Evolutionary conservation across 2,888 invertebrate genomes (phyloP).

Genomic region (Drosophila aldrichi): DNA sequence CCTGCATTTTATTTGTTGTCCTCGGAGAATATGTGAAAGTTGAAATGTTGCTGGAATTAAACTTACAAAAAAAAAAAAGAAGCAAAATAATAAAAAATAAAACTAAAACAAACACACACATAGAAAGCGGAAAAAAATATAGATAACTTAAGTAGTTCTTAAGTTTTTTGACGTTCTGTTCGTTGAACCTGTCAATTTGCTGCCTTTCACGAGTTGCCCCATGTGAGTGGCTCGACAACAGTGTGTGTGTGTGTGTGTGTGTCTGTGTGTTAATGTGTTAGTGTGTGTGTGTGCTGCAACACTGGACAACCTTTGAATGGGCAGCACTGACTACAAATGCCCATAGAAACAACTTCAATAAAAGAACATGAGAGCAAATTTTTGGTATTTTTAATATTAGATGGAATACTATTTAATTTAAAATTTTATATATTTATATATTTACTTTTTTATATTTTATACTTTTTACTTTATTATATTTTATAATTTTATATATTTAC

Average conservation of each 20-base stretch:
- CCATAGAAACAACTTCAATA: background rate
- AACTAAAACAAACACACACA: slow-evolving; percentile 1
- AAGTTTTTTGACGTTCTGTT: slow-evolving; percentile 67
- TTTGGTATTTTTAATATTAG: background rate
- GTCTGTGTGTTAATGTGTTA: slow-evolving; percentile 8
- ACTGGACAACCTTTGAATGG: slow-evolving; percentile 18
- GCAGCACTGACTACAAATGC: background rate
- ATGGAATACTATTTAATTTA: background rate
- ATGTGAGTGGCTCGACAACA: slow-evolving; percentile 29
- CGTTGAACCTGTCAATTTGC: slow-evolving; percentile 72
- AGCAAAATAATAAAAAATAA: slow-evolving; percentile 26
- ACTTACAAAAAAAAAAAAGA: slow-evolving; percentile 60
- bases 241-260: slow-evolving; percentile 13
- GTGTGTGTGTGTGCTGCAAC: slow-evolving; percentile 23
- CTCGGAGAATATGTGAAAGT: slow-evolving; percentile 83
- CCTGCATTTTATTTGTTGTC: slow-evolving; percentile 82
- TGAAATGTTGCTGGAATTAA: slow-evolving; percentile 82
- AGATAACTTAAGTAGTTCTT: slow-evolving; percentile 74
- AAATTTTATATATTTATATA: no score
- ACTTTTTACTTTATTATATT: no score
- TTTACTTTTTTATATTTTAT: no score
- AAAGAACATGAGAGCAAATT: background rate
- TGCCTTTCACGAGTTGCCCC: slow-evolving; percentile 50
- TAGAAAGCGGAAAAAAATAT: slow-evolving; percentile 46
- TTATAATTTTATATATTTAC: no score